Evolutionary conservation across 2,113 vertebrate species (phyloP), one percentile per base, ranked within the genome.

Genomic region (Melanocharis versteri): DNA sequence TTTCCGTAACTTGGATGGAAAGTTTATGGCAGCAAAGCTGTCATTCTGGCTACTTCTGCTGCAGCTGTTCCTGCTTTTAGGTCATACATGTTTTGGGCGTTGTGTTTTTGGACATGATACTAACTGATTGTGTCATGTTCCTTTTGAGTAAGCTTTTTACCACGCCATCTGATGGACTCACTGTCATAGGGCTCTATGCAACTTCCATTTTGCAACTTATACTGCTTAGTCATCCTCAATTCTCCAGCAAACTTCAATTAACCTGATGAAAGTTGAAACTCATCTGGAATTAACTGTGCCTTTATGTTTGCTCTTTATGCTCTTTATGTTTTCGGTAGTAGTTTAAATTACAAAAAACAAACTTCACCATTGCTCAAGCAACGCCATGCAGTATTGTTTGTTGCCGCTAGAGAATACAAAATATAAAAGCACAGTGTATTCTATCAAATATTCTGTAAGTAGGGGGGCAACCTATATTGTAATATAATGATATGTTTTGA

Each of bases 181-280:
- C 94, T 98, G 87, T 97, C 96, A 93, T 93, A 97, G 98, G 98
- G 97, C 98, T 98, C 98, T 98, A 98, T 98, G 98, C 98, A 98
- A 98, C 97, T 94, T 96, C 83, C 90, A 92, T 89, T 96, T 95
- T 97, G 94, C 97, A 97, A 98, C 97, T 98, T 97, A 96, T 97
- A 97, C 97, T 97, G 97, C 97, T 98, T 97, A 96, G 97, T 98
- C 96, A 93, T 94, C 93, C 97, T 97, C 97, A 96, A 94, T 97
- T 97, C 89, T 97, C 70, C 93, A 97, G 97, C 31, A 97, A 97
- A 90, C 97, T 96, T 96, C 64, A 94, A 96, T 96, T 96, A 86
- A 97, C 97, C 87, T 87, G 94, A 93, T 95, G 94, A 97, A 98
- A 89, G 93, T 76, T 96, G 86, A 96, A 93, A 94, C 87, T 95